Percentiles rank a stretch among this genome's conserved stretches.
Evolutionary conservation across 1,140 invertebrate genomes (phyloP).

Genomic region (Melitaea cinxia): DNA sequence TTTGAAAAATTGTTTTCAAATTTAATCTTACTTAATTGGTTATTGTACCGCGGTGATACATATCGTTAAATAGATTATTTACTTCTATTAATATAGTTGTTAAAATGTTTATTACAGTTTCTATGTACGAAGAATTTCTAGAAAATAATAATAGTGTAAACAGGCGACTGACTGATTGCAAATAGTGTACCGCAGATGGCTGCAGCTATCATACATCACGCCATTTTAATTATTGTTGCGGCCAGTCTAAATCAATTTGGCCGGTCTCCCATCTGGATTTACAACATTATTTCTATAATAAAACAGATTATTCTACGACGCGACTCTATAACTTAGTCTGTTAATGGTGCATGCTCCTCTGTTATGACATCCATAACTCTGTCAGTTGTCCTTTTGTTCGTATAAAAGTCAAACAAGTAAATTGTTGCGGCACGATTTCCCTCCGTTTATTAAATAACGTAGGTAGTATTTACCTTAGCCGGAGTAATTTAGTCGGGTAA

Average conservation of each 20-base stretch:
- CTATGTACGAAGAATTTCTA: neutral
- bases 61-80: too few relatives aligned
- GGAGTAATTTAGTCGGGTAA: slow-evolving; percentile 61
- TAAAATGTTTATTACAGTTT: neutral
- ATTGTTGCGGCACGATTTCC: slow-evolving; percentile 44
- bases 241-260: slow-evolving; percentile 67
- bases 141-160: neutral
- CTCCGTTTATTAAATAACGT: slow-evolving; percentile 60
- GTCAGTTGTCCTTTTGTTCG: slow-evolving; percentile 38
- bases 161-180: slow-evolving; percentile 38
- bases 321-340: slow-evolving; percentile 58
- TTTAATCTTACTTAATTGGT: too few relatives aligned
- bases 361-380: slow-evolving; percentile 57
- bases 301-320: slow-evolving; percentile 57
- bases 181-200: slow-evolving; percentile 39
- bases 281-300: slow-evolving; percentile 65
- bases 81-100: neutral
- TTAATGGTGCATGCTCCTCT: slow-evolving; percentile 56
- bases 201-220: slow-evolving; percentile 52
- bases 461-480: slow-evolving; percentile 59
- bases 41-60: too few relatives aligned
- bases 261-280: slow-evolving; percentile 47
- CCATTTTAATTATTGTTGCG: slow-evolving; percentile 68
- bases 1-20: too few relatives aligned
- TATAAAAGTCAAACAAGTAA: slow-evolving; percentile 39